A percentile compares a stretch with the other conserved stretches of the same genome.
These are phyloP conservation scores for Eupristina koningsbergeri DNA, from an alignment of 1,140 invertebrate genomes.

Conservation along the genomic window DNA sequence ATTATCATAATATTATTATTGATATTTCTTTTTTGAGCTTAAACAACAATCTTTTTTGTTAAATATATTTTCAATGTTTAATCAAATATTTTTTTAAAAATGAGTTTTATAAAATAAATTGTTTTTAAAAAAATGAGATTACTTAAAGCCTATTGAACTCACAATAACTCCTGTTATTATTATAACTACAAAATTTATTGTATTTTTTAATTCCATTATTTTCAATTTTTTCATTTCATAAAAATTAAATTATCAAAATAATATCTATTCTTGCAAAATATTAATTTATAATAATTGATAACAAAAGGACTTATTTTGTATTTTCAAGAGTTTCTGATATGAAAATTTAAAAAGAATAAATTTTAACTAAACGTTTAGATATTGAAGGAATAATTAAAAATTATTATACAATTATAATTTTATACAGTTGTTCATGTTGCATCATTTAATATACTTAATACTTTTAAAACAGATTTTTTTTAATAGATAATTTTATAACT, in stretches of 20 bases:
- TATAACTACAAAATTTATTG: no score
- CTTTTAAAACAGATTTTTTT: constrained; percentile 18
- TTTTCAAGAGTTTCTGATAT: neutral
- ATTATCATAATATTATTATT: no score
- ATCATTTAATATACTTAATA: neutral
- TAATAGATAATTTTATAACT: constrained; percentile 3
- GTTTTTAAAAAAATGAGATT: no score
- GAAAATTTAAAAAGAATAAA: constrained; percentile 3
- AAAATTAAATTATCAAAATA: no score
- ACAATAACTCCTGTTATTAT: no score
- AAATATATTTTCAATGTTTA: no score
- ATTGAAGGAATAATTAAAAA: constrained; percentile 18
- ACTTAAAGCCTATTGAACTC: no score
- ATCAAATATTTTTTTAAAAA: no score
- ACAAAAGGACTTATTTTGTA: neutral
- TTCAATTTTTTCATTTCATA: constrained; percentile 7
- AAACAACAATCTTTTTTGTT: no score
- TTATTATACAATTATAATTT: constrained; percentile 25
- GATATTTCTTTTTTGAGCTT: no score
- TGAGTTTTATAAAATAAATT: no score
- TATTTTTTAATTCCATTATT: neutral
- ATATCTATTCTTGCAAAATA: neutral
- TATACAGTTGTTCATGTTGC: constrained; percentile 1
- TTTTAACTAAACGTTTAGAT: neutral
- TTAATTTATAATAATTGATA: constrained; percentile 2